These are phyloP conservation scores for Hetaerina americana DNA, from an alignment of 1,140 invertebrate genomes.

Conservation along the genomic window DNA sequence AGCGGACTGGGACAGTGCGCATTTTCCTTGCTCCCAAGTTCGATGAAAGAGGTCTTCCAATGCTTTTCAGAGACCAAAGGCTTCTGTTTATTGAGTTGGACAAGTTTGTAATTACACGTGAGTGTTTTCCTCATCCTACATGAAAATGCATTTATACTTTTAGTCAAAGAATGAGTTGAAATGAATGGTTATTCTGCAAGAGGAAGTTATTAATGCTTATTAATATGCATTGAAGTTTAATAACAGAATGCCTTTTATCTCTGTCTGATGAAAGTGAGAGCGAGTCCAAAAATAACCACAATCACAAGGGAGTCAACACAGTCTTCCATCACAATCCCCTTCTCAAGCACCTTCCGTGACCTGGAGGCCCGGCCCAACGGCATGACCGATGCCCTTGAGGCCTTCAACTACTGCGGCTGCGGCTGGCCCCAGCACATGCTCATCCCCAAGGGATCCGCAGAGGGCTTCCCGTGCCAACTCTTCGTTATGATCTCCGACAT, in stretches of 20 bases:
- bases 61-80: conserved; percentile 36
- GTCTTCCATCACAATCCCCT: conserved; percentile 48
- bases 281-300: conserved; percentile 34
- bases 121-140: too few relatives aligned
- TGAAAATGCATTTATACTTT: too few relatives aligned
- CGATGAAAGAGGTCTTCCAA: conserved; percentile 36
- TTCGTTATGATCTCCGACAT: conserved; percentile 44
- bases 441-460: conserved; percentile 26
- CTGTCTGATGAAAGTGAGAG: too few relatives aligned
- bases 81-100: conserved; percentile 42
- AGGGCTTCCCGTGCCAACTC: conserved; percentile 17
- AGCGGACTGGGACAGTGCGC: conserved; percentile 43
- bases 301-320: conserved; percentile 38
- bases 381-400: conserved; percentile 14
- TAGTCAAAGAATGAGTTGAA: too few relatives aligned
- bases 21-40: conserved; percentile 43
- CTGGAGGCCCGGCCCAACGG: conserved; percentile 26
- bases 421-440: conserved; percentile 40
- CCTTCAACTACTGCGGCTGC: conserved; percentile 24
- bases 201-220: too few relatives aligned
- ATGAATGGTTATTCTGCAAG: too few relatives aligned
- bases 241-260: too few relatives aligned
- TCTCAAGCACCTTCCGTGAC: conserved; percentile 46
- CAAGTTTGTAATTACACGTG: conserved; percentile 36
- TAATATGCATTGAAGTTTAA: too few relatives aligned